phyloP scores from a whole-genome alignment of 2,888 invertebrate genomes.

The Melipona bicolor region DNA sequence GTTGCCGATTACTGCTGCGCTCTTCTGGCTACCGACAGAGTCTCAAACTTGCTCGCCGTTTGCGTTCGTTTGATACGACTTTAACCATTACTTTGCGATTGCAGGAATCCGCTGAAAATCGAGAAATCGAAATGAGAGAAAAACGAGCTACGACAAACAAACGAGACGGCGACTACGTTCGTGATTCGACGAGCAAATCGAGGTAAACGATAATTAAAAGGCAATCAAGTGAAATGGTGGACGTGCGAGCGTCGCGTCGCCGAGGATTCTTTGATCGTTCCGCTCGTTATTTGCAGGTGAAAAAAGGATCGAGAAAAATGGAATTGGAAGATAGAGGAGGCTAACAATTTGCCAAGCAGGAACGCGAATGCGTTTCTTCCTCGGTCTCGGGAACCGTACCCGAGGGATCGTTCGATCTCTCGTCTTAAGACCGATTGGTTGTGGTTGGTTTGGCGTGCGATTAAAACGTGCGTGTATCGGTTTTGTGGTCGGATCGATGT shows the following conservation, averaged over 20 bases:
- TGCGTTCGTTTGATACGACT: background rate
- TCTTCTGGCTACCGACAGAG: background rate
- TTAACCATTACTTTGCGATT: too few species aligned
- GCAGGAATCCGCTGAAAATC: background rate
- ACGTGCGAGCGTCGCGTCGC: too few species aligned
- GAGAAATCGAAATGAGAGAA: background rate
- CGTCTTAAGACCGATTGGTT: slow-evolving; percentile 73
- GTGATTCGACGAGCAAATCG: background rate
- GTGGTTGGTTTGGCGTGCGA: slow-evolving; percentile 68
- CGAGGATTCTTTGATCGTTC: background rate
- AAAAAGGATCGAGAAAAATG: background rate
- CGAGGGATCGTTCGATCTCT: slow-evolving; percentile 29
- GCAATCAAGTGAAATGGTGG: background rate
- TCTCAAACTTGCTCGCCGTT: background rate
- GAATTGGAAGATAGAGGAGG: background rate
- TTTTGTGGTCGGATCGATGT: slow-evolving; percentile 61
- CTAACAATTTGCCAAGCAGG: background rate
- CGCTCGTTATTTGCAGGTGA: background rate
- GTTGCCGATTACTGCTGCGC: background rate
- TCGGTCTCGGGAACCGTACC: slow-evolving; percentile 10
- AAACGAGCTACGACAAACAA: background rate
- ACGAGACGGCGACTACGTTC: background rate
- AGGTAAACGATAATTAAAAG: background rate
- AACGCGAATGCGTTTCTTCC: slow-evolving; percentile 32
- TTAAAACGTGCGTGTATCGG: slow-evolving; percentile 70